phyloP scores from a whole-genome alignment of 23 tunicate genomes.

The Styela clava region DNA sequence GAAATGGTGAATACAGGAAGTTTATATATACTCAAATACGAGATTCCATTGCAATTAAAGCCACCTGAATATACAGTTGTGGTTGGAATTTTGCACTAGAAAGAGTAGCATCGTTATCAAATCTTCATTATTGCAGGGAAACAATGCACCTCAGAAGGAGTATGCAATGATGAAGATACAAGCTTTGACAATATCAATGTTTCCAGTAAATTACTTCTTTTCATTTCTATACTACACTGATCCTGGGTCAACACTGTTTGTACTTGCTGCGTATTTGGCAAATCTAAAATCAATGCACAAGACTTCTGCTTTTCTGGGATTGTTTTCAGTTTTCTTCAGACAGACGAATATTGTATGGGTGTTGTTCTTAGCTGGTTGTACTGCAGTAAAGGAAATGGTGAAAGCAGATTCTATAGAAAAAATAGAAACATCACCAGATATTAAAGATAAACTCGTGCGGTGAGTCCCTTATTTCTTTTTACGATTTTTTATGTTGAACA shows the following conservation, averaged over 20 bases:
- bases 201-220: constrained; percentile 79
- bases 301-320: constrained; percentile 44
- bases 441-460: constrained; percentile 75
- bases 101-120: too few relatives aligned
- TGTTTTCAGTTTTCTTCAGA: constrained; percentile 52
- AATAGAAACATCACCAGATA: constrained; percentile 52
- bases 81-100: too few relatives aligned
- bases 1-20: too few relatives aligned
- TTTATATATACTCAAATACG: too few relatives aligned
- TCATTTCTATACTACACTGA: constrained; percentile 96
- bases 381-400: constrained; percentile 51
- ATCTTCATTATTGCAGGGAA: too few relatives aligned
- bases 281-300: constrained; percentile 40
- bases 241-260: constrained; percentile 59
- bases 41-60: too few relatives aligned
- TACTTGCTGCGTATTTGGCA: constrained; percentile 59
- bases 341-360: constrained; percentile 91
- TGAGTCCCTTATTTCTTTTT: too few relatives aligned
- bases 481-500: neutral
- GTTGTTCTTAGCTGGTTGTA: constrained; percentile 69
- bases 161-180: constrained; percentile 6
- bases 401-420: constrained; percentile 38
- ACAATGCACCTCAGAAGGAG: too few relatives aligned
- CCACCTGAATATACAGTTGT: too few relatives aligned
- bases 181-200: constrained; percentile 38